phyloP scores from a whole-genome alignment of 2,797 vertebrate species.

The Choloepus didactylus region DNA sequence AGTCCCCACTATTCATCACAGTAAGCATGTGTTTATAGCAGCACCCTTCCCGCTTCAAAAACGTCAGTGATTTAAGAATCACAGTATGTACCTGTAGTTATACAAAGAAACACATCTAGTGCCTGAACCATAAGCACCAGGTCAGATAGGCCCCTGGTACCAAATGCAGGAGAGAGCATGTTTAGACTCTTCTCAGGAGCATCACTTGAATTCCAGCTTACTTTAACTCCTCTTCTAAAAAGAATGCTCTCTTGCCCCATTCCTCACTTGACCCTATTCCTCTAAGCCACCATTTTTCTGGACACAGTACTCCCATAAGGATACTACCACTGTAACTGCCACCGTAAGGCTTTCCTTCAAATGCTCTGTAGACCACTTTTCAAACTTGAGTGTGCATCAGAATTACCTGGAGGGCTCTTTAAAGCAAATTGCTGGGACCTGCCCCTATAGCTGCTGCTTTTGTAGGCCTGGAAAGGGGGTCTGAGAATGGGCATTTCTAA shows the following conservation, averaged over 20 bases:
- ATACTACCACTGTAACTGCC: not conserved
- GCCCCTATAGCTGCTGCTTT: not conserved
- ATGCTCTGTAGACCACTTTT: not conserved
- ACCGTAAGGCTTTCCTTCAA: not conserved
- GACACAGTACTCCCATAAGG: not conserved
- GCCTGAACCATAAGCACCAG: not conserved
- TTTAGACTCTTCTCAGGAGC: not conserved
- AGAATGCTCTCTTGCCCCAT: not conserved
- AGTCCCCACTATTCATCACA: not conserved
- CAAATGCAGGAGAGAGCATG: not conserved
- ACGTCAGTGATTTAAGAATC: not conserved
- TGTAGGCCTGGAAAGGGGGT: not conserved
- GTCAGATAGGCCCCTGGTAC: not conserved
- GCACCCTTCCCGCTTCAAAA: slow-evolving; percentile 13
- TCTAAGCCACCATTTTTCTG: not conserved
- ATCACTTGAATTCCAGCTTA: not conserved
- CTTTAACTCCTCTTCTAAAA: not conserved
- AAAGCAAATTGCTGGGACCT: not conserved
- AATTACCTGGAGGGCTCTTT: not conserved
- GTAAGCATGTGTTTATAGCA: not conserved
- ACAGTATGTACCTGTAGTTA: not conserved
- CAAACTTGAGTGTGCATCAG: not conserved
- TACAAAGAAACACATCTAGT: not conserved
- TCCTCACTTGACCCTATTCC: not conserved
- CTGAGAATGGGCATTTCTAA: not conserved